A percentile compares a stretch with the other conserved stretches of the same genome.
Conservation (phyloP, 2,888 invertebrate genomes). For the Acrobasis repandana region DNA sequence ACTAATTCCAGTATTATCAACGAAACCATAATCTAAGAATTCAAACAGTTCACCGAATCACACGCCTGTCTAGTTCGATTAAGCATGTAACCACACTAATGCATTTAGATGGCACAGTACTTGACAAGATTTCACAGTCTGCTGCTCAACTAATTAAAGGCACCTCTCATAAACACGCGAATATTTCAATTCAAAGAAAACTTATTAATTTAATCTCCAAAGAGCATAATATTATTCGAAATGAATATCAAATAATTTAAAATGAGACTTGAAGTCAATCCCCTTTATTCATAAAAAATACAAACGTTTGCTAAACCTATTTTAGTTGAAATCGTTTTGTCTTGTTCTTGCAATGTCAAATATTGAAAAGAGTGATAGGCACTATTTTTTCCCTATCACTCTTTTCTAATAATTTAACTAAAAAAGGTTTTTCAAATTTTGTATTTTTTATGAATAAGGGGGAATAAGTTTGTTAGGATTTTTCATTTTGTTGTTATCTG, state of each 20-base stretch:
- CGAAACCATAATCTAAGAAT: conserved; percentile 36
- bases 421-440: no score
- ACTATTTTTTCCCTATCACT: no score
- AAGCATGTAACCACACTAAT: conserved; percentile 50
- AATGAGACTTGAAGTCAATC: background rate
- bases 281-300: no score
- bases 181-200: conserved; percentile 16
- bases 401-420: no score
- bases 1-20: background rate
- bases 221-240: conserved; percentile 1
- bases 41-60: conserved; percentile 50
- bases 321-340: no score
- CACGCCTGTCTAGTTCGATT: conserved; percentile 61
- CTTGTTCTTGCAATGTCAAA: no score
- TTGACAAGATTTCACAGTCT: conserved; percentile 67
- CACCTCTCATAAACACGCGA: conserved; percentile 11
- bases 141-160: conserved; percentile 53
- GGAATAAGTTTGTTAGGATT: no score
- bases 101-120: conserved; percentile 52
- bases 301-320: no score
- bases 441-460: no score
- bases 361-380: no score
- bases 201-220: conserved; percentile 9
- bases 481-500: no score
- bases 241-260: background rate